Base-by-base conservation (phyloP, 1,140 invertebrate species). In the Augochlora pura region DNA sequence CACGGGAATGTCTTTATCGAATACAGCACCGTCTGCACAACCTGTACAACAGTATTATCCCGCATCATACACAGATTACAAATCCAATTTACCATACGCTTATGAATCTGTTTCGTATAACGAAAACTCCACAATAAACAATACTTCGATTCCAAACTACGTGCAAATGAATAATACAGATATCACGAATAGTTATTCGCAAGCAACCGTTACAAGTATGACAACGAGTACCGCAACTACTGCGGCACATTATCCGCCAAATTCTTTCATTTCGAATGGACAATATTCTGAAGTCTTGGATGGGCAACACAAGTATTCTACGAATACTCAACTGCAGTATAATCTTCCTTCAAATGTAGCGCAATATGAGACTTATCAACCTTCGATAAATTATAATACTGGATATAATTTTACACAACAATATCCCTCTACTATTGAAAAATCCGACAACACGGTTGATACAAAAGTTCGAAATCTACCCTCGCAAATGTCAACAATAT, bases 31-130 rank as follows among this genome's bases (percentile, higher is more conserved):
- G 1, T 39, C 76, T 67, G 38, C 21, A 23, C 83, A 84, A 52
- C 38, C 80, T 42, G 46, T 76, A 16, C 84, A 86, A 25, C 84
- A 78, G 9, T 87, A 87, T 60, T 83, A 87, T 64, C 60, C 78
- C 23, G 12, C 67, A 14, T 39, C 78, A 0, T 83, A 84, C 25
- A 49, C 77, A 14, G 84, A 87, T 70, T 86, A 82, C 5, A 80
- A 83, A 70, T 71, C 73, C 21, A 76, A 23, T 76, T 74, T 79
- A 21, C 46, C 78, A 0, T 86, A 86, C 57, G 4, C 74, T 1
- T 83, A 86, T 6, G 68, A 59, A 2, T 10, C 76, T 46, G 49
- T 63, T n/a, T 54, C 59, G 12, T 86, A 86, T 60, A 80, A 71
- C 8, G 81, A 86, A 63, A 83, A 83, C 68, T 46, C 59, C 1